Conservation (phyloP, 1,140 invertebrate genomes). For the Drosophila equinoxialis region DNA sequence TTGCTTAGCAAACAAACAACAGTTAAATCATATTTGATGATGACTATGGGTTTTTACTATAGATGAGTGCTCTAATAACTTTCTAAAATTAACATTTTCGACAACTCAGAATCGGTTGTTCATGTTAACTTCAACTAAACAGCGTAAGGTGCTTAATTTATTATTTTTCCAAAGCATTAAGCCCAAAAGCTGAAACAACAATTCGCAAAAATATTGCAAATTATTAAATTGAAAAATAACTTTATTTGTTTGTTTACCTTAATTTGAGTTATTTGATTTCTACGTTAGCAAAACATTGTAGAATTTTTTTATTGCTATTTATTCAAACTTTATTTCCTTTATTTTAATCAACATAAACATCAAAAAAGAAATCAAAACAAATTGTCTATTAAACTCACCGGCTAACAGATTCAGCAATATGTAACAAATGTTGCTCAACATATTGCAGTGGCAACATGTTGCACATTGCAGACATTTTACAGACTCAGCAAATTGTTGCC, state of each 20-base stretch:
- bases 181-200: too few species aligned
- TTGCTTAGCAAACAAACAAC: constrained; percentile 17
- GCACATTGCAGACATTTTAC: constrained; percentile 37
- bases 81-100: too few species aligned
- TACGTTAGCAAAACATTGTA: neutral
- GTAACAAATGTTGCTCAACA: constrained; percentile 32
- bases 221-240: too few species aligned
- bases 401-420: constrained; percentile 38
- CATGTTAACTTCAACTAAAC: too few species aligned
- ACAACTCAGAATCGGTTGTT: too few species aligned
- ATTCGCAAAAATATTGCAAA: too few species aligned
- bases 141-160: too few species aligned
- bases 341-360: constrained; percentile 1
- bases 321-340: neutral
- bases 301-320: neutral
- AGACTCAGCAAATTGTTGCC: constrained; percentile 53
- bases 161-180: too few species aligned
- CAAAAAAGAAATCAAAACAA: neutral
- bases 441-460: constrained; percentile 37
- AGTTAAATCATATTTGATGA: neutral
- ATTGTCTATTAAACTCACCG: neutral
- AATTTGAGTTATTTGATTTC: too few species aligned
- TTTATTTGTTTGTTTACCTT: too few species aligned
- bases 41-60: neutral
- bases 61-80: too few species aligned